These are phyloP conservation scores for Eremophila alpestris DNA, from an alignment of 2,797 vertebrate species.

Conservation along the genomic window DNA sequence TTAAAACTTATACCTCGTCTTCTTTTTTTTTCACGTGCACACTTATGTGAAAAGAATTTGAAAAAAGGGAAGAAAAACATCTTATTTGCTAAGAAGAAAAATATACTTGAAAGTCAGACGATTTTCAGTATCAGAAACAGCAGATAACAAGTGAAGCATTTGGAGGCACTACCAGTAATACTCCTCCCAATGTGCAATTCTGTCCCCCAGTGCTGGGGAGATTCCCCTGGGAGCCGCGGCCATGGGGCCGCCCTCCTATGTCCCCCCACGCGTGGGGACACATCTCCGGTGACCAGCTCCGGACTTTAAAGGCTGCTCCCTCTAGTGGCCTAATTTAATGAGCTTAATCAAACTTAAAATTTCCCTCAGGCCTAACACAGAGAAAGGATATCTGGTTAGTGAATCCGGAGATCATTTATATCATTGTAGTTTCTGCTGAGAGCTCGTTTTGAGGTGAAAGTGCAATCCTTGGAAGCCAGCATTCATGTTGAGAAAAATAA, in stretches of 20 bases:
- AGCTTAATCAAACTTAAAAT: not conserved
- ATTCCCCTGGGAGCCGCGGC: not conserved
- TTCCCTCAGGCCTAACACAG: not conserved
- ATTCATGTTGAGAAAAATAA: not conserved
- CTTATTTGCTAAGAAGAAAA: not conserved
- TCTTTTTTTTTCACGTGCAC: not conserved
- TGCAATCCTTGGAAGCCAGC: not conserved
- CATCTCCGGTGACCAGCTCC: not conserved
- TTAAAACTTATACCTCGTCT: not conserved
- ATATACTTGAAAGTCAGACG: not conserved
- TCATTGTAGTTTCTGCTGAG: not conserved
- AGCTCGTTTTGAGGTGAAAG: not conserved
- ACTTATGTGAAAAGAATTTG: not conserved
- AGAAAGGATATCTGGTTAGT: not conserved
- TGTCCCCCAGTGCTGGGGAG: accelerated
- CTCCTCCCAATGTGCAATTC: not conserved
- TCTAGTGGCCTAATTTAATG: slow-evolving; percentile 13
- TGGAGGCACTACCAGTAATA: not conserved
- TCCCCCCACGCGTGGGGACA: accelerated
- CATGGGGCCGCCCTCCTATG: not conserved
- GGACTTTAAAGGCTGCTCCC: slow-evolving; percentile 15
- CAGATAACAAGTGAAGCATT: not conserved
- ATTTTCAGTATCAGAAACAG: not conserved
- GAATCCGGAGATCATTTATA: not conserved
- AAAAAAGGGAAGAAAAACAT: not conserved